phyloP scores from a whole-genome alignment of 2,888 invertebrate species.

The Anthophora plumipes region DNA sequence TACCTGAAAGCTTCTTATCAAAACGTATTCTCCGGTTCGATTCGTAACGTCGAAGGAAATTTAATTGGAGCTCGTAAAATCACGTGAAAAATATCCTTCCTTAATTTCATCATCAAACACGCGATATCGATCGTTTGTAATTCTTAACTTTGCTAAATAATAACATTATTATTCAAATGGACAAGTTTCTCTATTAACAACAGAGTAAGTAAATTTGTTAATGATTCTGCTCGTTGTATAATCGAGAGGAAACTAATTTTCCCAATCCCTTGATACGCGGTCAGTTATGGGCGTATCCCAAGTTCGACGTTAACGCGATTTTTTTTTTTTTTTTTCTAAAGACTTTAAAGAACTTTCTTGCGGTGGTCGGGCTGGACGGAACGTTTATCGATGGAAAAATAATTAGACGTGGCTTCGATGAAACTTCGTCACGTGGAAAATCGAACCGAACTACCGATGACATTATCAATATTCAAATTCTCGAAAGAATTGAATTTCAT shows the following conservation, averaged over 20 bases:
- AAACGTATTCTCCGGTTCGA: neutral
- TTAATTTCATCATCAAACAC: neutral
- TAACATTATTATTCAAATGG: too few relatives aligned
- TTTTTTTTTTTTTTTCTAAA: too few relatives aligned
- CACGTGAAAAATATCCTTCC: neutral
- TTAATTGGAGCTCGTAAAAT: conserved; percentile 34
- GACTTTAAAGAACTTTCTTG: conserved; percentile 34
- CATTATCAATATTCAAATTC: neutral
- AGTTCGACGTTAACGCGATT: conserved; percentile 30
- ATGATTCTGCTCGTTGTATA: neutral
- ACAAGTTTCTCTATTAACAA: too few relatives aligned
- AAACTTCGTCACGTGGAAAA: conserved; percentile 22
- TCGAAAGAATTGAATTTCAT: neutral
- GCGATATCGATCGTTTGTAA: too few relatives aligned
- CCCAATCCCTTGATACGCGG: neutral
- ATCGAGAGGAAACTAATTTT: conserved; percentile 23
- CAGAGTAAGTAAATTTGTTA: neutral
- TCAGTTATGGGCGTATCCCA: conserved; percentile 2
- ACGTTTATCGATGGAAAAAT: conserved; percentile 38
- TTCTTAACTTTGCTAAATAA: too few relatives aligned
- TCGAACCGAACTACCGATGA: neutral
- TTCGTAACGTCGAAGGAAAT: conserved; percentile 12
- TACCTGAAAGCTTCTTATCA: conserved; percentile 40
- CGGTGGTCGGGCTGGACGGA: neutral
- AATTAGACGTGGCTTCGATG: conserved; percentile 20